Percentiles rank a stretch among this genome's conserved stretches.
phyloP scores from a whole-genome alignment of 2,797 vertebrate species.

The Channallabes apus region DNA sequence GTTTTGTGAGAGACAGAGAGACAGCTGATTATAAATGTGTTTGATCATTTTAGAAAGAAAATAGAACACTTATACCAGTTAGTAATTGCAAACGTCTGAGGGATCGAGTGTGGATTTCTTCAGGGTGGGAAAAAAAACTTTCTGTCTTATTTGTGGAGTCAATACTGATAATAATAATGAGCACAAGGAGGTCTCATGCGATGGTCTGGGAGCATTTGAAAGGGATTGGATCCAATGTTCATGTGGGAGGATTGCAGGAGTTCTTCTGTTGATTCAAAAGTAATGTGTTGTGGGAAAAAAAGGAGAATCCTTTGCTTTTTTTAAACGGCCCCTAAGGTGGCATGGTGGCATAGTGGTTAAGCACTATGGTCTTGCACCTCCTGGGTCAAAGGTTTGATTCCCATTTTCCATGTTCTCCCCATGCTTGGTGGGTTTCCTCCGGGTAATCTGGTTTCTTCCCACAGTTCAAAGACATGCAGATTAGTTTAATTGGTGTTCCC shows the following conservation, averaged over 20 bases:
- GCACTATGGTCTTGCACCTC: no score
- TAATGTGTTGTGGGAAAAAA: neutral
- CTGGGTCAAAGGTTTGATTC: no score
- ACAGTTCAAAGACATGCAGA: no score
- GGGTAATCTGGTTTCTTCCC: no score
- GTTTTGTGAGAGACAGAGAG: neutral
- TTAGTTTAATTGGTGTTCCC: no score
- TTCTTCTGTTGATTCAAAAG: neutral
- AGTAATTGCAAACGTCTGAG: no score
- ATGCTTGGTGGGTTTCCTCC: no score
- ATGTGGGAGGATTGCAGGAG: neutral
- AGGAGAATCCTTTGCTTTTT: neutral
- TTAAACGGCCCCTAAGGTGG: no score
- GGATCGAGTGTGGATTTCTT: neutral
- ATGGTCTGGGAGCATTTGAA: neutral
- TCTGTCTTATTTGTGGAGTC: neutral
- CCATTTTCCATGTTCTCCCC: no score
- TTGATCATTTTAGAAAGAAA: neutral
- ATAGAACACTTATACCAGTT: neutral
- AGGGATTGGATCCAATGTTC: neutral
- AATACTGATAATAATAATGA: neutral
- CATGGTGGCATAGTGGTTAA: no score
- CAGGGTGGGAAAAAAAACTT: neutral
- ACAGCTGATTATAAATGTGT: neutral
- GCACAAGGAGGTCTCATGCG: neutral